phyloP scores from a whole-genome alignment of 2,797 vertebrate species.

The Rhyacichthys aspro region DNA sequence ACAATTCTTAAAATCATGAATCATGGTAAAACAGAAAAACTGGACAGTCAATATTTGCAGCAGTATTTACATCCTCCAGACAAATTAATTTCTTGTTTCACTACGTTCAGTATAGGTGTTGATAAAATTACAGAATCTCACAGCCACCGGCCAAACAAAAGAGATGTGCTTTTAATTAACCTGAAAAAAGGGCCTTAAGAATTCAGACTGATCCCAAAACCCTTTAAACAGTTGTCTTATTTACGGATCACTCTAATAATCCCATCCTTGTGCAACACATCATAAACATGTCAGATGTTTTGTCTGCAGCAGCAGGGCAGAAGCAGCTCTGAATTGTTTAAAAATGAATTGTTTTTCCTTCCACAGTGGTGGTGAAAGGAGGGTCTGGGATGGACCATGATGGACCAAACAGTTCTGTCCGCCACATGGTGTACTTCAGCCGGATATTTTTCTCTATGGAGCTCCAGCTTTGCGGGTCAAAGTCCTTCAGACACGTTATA shows the following conservation, averaged over 20 bases:
- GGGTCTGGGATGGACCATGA: conserved; percentile 21
- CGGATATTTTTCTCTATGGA: conserved; percentile 63
- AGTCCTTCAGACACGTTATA: conserved; percentile 17
- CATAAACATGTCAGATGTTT: conserved; percentile 3
- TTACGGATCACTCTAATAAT: not conserved
- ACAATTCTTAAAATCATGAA: too few relatives aligned
- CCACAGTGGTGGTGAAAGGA: conserved; percentile 9
- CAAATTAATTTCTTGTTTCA: too few relatives aligned
- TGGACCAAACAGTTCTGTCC: conserved; percentile 27
- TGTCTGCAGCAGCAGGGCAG: conserved; percentile 17
- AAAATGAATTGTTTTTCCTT: conserved; percentile 33
- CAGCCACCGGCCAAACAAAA: too few relatives aligned
- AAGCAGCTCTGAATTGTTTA: conserved; percentile 18
- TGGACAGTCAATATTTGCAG: too few relatives aligned
- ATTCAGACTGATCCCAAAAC: too few relatives aligned
- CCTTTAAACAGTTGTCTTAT: too few relatives aligned
- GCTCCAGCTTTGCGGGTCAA: conserved; percentile 33
- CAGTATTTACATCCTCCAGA: too few relatives aligned
- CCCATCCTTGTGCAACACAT: conserved; percentile 5
- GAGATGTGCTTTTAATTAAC: too few relatives aligned
- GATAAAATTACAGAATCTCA: too few relatives aligned
- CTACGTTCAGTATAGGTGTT: too few relatives aligned
- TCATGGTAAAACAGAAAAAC: too few relatives aligned
- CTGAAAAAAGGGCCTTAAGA: too few relatives aligned
- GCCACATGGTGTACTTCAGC: conserved; percentile 55